Evolutionary conservation across 2,888 invertebrate species (phyloP).

Genomic region (Barypeithes pellucidus): DNA sequence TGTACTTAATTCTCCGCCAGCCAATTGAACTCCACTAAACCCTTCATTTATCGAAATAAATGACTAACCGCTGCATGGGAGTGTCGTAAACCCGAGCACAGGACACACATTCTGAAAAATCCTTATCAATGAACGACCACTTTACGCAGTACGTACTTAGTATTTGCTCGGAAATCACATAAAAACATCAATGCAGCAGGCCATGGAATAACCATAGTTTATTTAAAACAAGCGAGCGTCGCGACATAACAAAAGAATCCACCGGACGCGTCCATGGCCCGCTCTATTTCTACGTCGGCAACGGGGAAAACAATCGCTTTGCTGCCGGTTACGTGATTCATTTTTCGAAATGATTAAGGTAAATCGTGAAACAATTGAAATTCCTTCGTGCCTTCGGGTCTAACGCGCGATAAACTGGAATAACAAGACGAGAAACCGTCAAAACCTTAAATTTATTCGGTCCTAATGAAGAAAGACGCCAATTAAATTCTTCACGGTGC

Average conservation of each 20-base stretch:
- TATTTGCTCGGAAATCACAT: conserved; percentile 48
- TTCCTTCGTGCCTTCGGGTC: conserved; percentile 1
- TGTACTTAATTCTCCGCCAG: conserved; percentile 52
- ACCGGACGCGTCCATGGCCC: conserved; percentile 20
- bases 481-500: not conserved
- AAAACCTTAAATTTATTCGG: conserved; percentile 10
- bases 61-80: conserved; percentile 56
- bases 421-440: not conserved
- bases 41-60: conserved; percentile 55
- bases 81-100: conserved; percentile 37
- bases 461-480: not conserved
- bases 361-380: conserved; percentile 19
- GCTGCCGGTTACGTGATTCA: conserved; percentile 34
- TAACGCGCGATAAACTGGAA: not conserved
- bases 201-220: conserved; percentile 28
- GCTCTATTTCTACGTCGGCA: conserved; percentile 35
- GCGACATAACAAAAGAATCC: conserved; percentile 31
- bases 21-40: conserved; percentile 58
- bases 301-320: conserved; percentile 41
- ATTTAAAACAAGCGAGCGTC: conserved; percentile 36
- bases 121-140: conserved; percentile 48
- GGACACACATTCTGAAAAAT: conserved; percentile 45
- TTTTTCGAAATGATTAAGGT: not conserved
- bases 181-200: conserved; percentile 28
- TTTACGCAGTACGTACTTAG: conserved; percentile 12